A percentile compares a stretch with the other conserved stretches of the same genome.
phyloP scores from a whole-genome alignment of 2,113 vertebrate genomes.

The Tachycineta bicolor region DNA sequence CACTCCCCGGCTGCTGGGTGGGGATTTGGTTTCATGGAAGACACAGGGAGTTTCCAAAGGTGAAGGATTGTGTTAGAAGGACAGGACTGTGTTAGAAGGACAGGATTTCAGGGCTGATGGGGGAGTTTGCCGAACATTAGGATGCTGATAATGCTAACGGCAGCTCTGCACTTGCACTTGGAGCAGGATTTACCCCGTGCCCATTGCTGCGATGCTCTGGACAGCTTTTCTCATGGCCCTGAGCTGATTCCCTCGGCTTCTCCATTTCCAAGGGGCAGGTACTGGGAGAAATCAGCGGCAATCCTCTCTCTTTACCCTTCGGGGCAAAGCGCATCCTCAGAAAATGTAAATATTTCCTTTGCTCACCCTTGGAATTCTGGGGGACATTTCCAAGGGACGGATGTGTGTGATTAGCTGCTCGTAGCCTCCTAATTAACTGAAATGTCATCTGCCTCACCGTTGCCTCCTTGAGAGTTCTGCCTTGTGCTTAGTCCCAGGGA shows the following conservation, averaged over 20 bases:
- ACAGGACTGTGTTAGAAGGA: neutral
- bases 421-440: neutral
- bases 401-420: neutral
- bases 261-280: neutral
- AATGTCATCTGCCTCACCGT: neutral
- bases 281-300: neutral
- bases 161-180: neutral
- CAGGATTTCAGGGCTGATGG: neutral
- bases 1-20: neutral
- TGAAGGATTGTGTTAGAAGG: neutral
- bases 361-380: constrained; percentile 13
- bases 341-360: constrained; percentile 11
- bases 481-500: neutral
- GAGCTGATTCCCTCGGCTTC: neutral
- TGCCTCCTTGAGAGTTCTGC: neutral
- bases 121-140: neutral
- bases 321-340: neutral
- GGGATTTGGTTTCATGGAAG: neutral
- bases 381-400: constrained; percentile 9
- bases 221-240: neutral
- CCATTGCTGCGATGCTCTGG: accelerated
- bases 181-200: neutral
- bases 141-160: neutral
- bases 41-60: neutral
- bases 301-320: neutral